A percentile compares a stretch with the other conserved stretches of the same genome.
Conservation (phyloP, 92 coral and sea anemone genomes). For the Metridium senile region DNA sequence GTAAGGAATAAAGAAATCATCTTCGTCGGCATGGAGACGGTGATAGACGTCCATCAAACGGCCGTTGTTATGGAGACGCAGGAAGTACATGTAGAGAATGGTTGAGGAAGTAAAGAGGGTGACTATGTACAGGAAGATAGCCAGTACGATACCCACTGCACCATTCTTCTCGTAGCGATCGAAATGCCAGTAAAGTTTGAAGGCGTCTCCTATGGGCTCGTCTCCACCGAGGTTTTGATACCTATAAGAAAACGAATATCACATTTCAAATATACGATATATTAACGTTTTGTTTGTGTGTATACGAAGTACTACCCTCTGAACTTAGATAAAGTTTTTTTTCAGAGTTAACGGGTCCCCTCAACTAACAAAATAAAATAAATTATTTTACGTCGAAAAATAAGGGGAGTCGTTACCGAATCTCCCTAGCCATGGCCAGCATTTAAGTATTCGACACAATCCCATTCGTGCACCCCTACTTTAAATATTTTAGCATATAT, state of each 20-base stretch:
- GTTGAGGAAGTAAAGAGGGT: conserved; percentile 88
- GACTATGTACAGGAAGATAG: conserved; percentile 88
- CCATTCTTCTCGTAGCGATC: conserved; percentile 95
- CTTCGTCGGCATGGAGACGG: conserved; percentile 90
- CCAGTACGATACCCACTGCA: conserved; percentile 89
- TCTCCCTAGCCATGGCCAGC: too few relatives aligned
- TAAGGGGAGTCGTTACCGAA: too few relatives aligned
- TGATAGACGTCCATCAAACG: conserved; percentile 95
- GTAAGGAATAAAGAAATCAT: conserved; percentile 86
- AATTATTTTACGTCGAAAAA: too few relatives aligned
- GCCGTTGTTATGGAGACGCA: conserved; percentile 93
- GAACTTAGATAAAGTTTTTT: too few relatives aligned
- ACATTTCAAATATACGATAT: too few relatives aligned
- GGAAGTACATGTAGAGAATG: conserved; percentile 92
- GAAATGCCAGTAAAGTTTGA: conserved; percentile 98
- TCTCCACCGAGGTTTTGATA: conserved; percentile 82
- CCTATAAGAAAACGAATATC: conserved; percentile 32
- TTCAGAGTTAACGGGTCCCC: too few relatives aligned
- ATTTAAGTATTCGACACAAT: too few relatives aligned
- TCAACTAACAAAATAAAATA: too few relatives aligned
- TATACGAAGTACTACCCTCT: too few relatives aligned
- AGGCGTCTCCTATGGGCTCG: conserved; percentile 92
- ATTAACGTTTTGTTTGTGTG: too few relatives aligned
- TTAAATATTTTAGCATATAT: too few relatives aligned
- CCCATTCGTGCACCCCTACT: too few relatives aligned